Evolutionary conservation across 2,888 invertebrate species (phyloP), one percentile per base, ranked within the genome.

Genomic region (Oegoconia quadripuncta): DNA sequence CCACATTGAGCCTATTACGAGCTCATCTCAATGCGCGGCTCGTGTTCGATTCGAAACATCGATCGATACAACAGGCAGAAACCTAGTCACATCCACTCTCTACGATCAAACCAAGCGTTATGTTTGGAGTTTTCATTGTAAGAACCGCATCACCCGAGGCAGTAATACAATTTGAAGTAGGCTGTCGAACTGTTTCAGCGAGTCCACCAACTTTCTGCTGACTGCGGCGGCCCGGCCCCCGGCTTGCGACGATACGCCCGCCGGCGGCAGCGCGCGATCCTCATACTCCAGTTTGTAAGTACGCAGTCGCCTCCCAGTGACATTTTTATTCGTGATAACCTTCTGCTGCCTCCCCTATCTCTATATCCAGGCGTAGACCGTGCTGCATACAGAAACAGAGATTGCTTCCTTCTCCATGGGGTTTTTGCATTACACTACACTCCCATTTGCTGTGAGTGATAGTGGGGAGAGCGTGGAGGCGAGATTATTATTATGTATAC

Each of bases 131-230:
- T 7, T 7, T 9, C 23, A 23, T 8, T 8, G 3, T n/a, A 23
- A 1, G 2, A 7, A 34, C 25, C 25, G 23, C 18, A 15, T 11
- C 51, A 67, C 70, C 67, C 59, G 83, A 84, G 86, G 58, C 86
- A 80, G 86, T 86, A 80, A 84, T 84, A 79, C 78, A 86, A 86
- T 84, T 84, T 86, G 78, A 83, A 87, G 83, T 77, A 87, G 86
- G 78, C 66, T 84, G 56, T 83, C 86, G 48, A 84, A 83, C 75
- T 87, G 86, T 86, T 84, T 82, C 83, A 87, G 86, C 64, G 86
- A 87, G 70, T 84, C 86, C 15, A 83, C 82, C 50, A 87, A 86
- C 66, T 87, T 79, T 59, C 51, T 87, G 74, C 77, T 84, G 74
- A 81, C 76, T 39, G 81, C 84, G 45, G 84, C 84, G 27, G 68